Evolutionary conservation across 2,888 invertebrate species (phyloP).

Genomic region (Synanthedon vespiformis): DNA sequence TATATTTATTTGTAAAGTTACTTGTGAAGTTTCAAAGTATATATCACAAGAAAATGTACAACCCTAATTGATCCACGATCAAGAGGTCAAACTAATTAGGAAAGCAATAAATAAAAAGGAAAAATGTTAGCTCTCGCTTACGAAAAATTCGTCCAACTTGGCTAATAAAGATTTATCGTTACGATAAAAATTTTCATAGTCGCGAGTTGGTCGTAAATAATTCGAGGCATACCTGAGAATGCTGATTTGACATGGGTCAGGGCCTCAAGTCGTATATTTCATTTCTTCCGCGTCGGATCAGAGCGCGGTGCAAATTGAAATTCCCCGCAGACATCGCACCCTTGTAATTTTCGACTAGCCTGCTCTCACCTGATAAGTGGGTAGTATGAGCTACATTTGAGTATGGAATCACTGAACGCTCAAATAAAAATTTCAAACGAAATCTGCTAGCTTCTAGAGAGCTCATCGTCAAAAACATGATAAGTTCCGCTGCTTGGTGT

Average conservation of each 20-base stretch:
- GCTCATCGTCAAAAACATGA: no score
- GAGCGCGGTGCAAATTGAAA: constrained; percentile 53
- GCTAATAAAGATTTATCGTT: constrained; percentile 61
- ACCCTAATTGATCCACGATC: not conserved
- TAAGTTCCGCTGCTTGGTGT: no score
- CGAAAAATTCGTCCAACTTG: constrained; percentile 36
- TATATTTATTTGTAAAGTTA: no score
- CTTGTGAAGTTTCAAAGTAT: not conserved
- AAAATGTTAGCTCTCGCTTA: constrained; percentile 12
- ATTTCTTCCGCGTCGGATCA: constrained; percentile 52
- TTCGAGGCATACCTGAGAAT: constrained; percentile 63
- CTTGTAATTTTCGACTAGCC: constrained; percentile 19
- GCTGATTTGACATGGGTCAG: constrained; percentile 67
- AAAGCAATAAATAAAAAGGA: not conserved
- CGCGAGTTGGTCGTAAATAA: constrained; percentile 59
- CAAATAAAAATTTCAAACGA: no score
- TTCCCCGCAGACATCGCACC: constrained; percentile 30
- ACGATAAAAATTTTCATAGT: constrained; percentile 60
- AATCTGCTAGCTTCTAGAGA: no score
- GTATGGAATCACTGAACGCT: no score
- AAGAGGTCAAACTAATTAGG: not conserved
- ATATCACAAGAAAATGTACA: no score
- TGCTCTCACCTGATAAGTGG: not conserved
- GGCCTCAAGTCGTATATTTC: constrained; percentile 50
- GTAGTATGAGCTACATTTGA: not conserved